phyloP scores from a whole-genome alignment of 2,113 vertebrate genomes.

The Grantiella picta region DNA sequence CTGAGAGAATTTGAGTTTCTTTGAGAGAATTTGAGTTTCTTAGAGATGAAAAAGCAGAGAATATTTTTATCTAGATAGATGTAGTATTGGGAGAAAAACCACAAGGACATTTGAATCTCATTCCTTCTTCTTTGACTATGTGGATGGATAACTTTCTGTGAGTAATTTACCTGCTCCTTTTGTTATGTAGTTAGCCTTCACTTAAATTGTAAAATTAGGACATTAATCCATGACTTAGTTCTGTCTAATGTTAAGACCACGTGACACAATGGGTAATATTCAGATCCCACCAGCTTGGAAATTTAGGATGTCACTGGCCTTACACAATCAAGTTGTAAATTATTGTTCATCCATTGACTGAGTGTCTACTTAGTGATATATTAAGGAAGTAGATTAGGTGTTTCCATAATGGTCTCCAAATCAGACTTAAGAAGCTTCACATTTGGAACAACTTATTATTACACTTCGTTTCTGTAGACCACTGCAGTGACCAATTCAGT shows the following conservation, averaged over 20 bases:
- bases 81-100: neutral
- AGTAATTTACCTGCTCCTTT: neutral
- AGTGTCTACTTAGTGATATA: neutral
- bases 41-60: neutral
- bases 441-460: neutral
- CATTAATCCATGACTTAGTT: neutral
- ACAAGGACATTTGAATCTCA: neutral
- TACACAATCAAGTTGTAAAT: neutral
- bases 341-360: neutral
- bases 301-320: neutral
- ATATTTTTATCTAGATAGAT: neutral
- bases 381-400: neutral
- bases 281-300: neutral
- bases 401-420: neutral
- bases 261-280: neutral
- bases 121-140: neutral
- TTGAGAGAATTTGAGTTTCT: neutral
- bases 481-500: neutral
- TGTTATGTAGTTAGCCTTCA: neutral
- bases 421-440: neutral
- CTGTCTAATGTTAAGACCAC: neutral
- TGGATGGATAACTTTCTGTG: neutral
- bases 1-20: neutral
- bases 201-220: neutral
- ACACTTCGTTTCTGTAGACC: neutral